Evolutionary conservation across 1,140 invertebrate genomes (phyloP).

Genomic region (Glossosoma conforme): DNA sequence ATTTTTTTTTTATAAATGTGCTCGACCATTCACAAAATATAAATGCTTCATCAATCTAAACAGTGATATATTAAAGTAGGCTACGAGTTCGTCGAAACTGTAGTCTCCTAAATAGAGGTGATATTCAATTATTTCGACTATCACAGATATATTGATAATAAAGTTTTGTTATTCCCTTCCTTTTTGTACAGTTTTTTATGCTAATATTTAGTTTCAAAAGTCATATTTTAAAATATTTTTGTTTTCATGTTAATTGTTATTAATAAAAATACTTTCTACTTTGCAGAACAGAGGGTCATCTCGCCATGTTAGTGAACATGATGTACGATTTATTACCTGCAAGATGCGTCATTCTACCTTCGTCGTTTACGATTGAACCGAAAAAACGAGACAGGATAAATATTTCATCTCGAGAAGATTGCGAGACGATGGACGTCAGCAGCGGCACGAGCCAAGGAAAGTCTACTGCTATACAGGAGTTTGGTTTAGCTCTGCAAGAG

Average conservation of each 20-base stretch:
- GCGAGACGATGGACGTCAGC: slow-evolving; percentile 3
- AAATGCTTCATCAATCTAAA: too few species aligned
- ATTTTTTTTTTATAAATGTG: too few species aligned
- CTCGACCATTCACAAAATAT: too few species aligned
- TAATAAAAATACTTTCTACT: background rate
- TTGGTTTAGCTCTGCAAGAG: slow-evolving; percentile 11
- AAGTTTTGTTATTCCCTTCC: too few species aligned
- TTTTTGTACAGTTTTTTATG: too few species aligned
- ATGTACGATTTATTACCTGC: slow-evolving; percentile 18
- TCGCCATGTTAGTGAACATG: slow-evolving; percentile 18
- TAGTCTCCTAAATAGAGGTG: too few species aligned
- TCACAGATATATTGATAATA: too few species aligned
- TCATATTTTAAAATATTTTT: too few species aligned
- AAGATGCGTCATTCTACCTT: slow-evolving; percentile 17
- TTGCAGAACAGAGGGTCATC: slow-evolving; percentile 19
- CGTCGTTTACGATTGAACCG: slow-evolving; percentile 6
- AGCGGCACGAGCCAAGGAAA: background rate
- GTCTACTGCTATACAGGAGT: background rate
- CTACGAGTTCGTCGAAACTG: too few species aligned
- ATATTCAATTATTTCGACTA: too few species aligned
- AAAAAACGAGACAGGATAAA: slow-evolving; percentile 7
- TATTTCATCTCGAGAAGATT: background rate
- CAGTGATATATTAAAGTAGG: too few species aligned
- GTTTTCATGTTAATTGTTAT: background rate
- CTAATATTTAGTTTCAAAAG: too few species aligned